phyloP scores from a whole-genome alignment of 2,113 vertebrate species.

The Tor tambroides region DNA sequence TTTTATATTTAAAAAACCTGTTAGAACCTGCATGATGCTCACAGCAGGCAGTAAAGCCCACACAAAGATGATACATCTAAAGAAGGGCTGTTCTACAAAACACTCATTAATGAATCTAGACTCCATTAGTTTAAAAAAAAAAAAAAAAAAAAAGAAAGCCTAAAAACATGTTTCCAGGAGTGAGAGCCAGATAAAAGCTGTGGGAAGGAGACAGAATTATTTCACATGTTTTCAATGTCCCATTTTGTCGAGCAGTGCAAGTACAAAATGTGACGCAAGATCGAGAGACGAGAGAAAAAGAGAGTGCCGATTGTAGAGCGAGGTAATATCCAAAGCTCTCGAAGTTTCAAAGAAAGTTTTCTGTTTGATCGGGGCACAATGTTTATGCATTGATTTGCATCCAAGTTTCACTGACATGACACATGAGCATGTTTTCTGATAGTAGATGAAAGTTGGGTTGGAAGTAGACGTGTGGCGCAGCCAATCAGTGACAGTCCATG shows the following conservation, averaged over 20 bases:
- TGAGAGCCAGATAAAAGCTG: constrained; percentile 21
- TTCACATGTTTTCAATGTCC: not conserved
- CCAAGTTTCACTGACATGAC: constrained; percentile 23
- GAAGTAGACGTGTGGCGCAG: not conserved
- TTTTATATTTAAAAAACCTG: constrained; percentile 17
- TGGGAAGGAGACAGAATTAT: not conserved
- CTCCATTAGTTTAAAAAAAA: constrained; percentile 23
- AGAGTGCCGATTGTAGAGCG: not conserved
- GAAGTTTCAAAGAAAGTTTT: constrained; percentile 35
- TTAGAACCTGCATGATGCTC: not conserved
- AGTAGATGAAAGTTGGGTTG: constrained; percentile 2
- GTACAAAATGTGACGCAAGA: not conserved
- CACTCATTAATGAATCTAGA: constrained; percentile 19
- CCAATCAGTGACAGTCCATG: constrained; percentile 39
- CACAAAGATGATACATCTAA: constrained; percentile 10
- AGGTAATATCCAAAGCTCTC: not conserved
- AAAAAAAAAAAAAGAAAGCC: not conserved
- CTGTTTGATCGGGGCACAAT: constrained; percentile 17
- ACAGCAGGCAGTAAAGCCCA: constrained; percentile 3
- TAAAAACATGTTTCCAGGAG: constrained; percentile 27
- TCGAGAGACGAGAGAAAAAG: not conserved
- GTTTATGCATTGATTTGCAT: constrained; percentile 33
- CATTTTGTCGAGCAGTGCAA: not conserved
- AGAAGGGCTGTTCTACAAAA: constrained; percentile 23
- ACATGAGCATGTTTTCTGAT: constrained; percentile 32